These are phyloP conservation scores for Camarhynchus parvulus DNA, from an alignment of 2,113 vertebrate genomes.

Conservation along the genomic window DNA sequence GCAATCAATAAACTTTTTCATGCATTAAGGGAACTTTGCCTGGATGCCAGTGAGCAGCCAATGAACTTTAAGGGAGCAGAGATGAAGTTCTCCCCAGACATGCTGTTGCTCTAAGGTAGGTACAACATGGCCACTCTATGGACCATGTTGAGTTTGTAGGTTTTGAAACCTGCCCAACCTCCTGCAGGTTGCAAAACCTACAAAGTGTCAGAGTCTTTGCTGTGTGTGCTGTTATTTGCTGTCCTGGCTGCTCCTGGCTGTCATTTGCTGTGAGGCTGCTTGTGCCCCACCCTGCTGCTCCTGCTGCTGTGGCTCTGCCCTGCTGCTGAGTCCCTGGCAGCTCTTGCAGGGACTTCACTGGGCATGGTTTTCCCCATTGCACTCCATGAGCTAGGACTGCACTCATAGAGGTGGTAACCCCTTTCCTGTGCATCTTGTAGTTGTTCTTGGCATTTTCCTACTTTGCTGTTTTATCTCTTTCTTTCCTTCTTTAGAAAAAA, in stretches of 20 bases:
- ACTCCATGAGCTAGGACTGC: neutral
- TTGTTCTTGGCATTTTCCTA: neutral
- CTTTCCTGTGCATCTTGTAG: neutral
- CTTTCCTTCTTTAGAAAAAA: neutral
- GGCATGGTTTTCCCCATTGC: neutral
- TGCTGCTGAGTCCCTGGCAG: neutral
- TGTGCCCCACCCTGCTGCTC: neutral
- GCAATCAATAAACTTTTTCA: neutral
- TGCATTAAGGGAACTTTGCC: neutral
- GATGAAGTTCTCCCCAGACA: neutral
- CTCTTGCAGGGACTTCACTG: neutral
- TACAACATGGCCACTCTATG: accelerated
- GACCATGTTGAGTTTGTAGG: too few species aligned
- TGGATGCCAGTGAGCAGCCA: neutral
- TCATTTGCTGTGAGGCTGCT: neutral
- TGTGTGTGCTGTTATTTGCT: neutral
- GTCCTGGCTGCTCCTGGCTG: neutral
- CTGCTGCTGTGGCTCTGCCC: neutral
- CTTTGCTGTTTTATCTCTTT: neutral
- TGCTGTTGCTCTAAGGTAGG: neutral
- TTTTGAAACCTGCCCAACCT: neutral
- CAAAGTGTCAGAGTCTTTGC: neutral
- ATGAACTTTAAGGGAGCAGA: neutral
- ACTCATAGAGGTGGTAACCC: accelerated
- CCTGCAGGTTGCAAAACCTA: neutral